phyloP scores from a whole-genome alignment of 1,140 invertebrate species.

The Thalassaphorura encarpata region DNA sequence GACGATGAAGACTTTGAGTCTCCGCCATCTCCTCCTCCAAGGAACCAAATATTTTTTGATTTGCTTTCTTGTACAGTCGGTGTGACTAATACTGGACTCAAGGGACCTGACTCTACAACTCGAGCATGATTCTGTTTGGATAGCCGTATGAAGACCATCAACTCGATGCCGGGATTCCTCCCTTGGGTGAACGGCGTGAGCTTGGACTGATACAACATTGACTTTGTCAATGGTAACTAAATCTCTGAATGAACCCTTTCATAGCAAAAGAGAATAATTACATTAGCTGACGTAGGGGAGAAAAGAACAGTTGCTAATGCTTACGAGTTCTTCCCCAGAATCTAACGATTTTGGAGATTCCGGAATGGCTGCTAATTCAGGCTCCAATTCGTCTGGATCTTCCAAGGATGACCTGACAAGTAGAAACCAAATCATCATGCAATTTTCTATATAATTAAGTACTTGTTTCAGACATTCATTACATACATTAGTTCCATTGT shows the following conservation, averaged over 20 bases:
- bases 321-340: slow-evolving; percentile 31
- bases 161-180: too few species aligned
- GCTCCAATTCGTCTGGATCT: slow-evolving; percentile 73
- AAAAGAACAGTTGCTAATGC: neutral
- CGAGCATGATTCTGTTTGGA: slow-evolving; percentile 20
- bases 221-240: slow-evolving; percentile 22
- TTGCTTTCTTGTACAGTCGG: slow-evolving; percentile 8
- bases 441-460: too few species aligned
- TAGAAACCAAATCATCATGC: too few species aligned
- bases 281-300: neutral
- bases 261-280: neutral
- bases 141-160: neutral
- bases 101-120: slow-evolving; percentile 9
- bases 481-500: slow-evolving; percentile 4
- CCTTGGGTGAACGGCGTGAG: neutral
- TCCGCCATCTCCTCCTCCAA: slow-evolving; percentile 6
- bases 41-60: slow-evolving; percentile 15
- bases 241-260: slow-evolving; percentile 30
- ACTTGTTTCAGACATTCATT: neutral
- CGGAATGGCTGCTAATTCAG: slow-evolving; percentile 73
- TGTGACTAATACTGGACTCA: slow-evolving; percentile 4
- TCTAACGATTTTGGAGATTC: slow-evolving; percentile 74
- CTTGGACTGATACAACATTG: slow-evolving; percentile 7
- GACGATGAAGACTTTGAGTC: slow-evolving; percentile 27
- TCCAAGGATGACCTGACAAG: too few species aligned